Evolutionary conservation across 2,888 invertebrate genomes (phyloP).

Genomic region (Apamea crenata): DNA sequence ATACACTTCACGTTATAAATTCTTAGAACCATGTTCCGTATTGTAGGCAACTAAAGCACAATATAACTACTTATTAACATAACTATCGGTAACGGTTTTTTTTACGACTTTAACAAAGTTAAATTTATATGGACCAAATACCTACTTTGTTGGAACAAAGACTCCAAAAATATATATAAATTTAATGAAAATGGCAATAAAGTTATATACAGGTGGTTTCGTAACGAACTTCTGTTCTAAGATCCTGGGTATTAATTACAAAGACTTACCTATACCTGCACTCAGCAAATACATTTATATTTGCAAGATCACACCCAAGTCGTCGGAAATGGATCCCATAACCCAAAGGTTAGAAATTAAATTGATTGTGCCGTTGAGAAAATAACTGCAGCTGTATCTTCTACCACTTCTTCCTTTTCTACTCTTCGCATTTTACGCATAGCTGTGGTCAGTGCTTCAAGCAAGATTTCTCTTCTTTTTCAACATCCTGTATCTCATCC

Average conservation of each 20-base stretch:
- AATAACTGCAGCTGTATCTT: neutral
- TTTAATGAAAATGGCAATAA: neutral
- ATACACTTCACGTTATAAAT: slow-evolving; percentile 49
- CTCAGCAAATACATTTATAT: slow-evolving; percentile 5
- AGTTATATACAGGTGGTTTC: no score
- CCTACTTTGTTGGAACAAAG: slow-evolving; percentile 10
- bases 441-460: neutral
- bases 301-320: neutral
- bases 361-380: neutral
- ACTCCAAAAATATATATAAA: neutral
- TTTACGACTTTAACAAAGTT: slow-evolving; percentile 16
- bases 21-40: slow-evolving; percentile 60
- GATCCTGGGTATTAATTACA: neutral
- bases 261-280: neutral
- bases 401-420: neutral
- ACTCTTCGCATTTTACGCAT: neutral
- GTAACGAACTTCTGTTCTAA: no score
- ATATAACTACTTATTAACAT: slow-evolving; percentile 46
- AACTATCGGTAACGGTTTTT: slow-evolving; percentile 39
- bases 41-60: slow-evolving; percentile 36
- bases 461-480: neutral
- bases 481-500: neutral
- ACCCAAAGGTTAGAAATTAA: neutral
- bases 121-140: neutral
- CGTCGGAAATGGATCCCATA: neutral